Percentiles rank a stretch among this genome's conserved stretches.
Evolutionary conservation across 1,140 invertebrate species (phyloP).

Genomic region (Drosophila trapezifrons): DNA sequence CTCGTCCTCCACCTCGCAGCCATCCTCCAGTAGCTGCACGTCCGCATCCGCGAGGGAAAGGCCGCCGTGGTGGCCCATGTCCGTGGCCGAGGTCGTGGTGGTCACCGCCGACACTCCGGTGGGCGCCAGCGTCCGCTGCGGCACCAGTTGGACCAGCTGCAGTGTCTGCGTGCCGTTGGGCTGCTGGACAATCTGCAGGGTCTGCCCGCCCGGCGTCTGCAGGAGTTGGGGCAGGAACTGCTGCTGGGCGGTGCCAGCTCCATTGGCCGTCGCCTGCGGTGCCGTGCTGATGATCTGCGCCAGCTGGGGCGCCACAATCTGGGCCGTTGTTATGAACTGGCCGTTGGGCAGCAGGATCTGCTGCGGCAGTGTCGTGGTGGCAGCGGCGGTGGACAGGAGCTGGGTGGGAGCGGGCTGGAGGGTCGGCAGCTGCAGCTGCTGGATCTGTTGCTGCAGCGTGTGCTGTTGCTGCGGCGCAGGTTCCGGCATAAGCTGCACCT

Average conservation of each 20-base stretch:
- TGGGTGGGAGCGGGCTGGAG: slow-evolving; percentile 62
- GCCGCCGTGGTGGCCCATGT: slow-evolving; percentile 46
- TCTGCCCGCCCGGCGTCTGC: slow-evolving; percentile 75
- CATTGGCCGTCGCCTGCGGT: slow-evolving; percentile 45
- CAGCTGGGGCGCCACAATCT: slow-evolving; percentile 71
- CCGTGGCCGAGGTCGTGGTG: slow-evolving; percentile 38
- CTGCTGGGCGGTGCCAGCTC: slow-evolving; percentile 49
- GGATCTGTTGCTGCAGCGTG: slow-evolving; percentile 56
- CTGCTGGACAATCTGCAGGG: slow-evolving; percentile 80
- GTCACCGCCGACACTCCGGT: slow-evolving; percentile 31
- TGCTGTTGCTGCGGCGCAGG: slow-evolving; percentile 44
- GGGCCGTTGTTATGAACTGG: slow-evolving; percentile 81
- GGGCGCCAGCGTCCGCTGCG: slow-evolving; percentile 61
- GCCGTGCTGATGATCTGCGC: slow-evolving; percentile 65
- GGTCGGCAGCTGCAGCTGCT: slow-evolving; percentile 66
- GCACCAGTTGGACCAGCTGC: slow-evolving; percentile 72
- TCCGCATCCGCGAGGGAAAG: slow-evolving; percentile 59
- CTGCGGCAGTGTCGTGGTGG: slow-evolving; percentile 59
- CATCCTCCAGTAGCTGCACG: slow-evolving; percentile 70
- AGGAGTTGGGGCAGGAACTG: slow-evolving; percentile 78
- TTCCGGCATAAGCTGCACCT: slow-evolving; percentile 53
- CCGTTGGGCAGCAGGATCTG: slow-evolving; percentile 82
- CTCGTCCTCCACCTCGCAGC: slow-evolving; percentile 67
- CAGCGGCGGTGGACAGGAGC: slow-evolving; percentile 48
- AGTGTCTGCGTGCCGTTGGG: slow-evolving; percentile 78